Base-by-base conservation (phyloP, 2,797 vertebrate species). In the Kryptolebias ocellatus region DNA sequence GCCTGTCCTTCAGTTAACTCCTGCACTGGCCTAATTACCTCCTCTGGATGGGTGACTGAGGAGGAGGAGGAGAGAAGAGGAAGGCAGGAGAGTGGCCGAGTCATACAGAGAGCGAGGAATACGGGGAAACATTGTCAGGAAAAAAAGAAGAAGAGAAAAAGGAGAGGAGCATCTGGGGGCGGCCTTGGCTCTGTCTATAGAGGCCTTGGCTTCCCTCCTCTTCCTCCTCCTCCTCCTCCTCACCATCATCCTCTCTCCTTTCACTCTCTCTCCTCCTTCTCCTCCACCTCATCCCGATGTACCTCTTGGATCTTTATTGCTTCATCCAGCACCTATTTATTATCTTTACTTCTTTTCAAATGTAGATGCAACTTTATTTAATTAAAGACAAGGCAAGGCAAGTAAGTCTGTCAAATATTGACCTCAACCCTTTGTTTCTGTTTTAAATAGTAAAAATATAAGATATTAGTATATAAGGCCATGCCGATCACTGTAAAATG, bases 101-200 rank as follows among this genome's bases (percentile, higher is more conserved):
- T 53, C 45, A 62, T 1, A 57, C 46, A 67, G 58, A 65, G 50
- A 68, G 20, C 53, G 15, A 50, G 61, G 62, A 50, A 62, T 18
- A 42, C 53, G 65, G 31, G 16, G 64, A 67, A 17, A 54, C 47
- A 44, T 24, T 65, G 72, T 29, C 69, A 70, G 52, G 42, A 39
- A 2, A 72, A 52, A 69, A 52, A 54, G 52, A 49, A 53, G 20
- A 57, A 77, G 73, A 28, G 81, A 75, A 17, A 16, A 28, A 53
- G 42, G 55, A 51, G 81, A 88, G 81, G 71, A 80, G 75, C 59
- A 79, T 85, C 82, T 83, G 83, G 87, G 81, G 89, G 89, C 83
- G 81, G 82, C 84, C 69, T 89, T 91, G 87, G 88, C 86, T 90
- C 85, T 75, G 83, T 82, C 87, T 83, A 39, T 39, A 79, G 74